Evolutionary conservation across 2,797 vertebrate species (phyloP).

Genomic region (Lophotriccus pileatus): DNA sequence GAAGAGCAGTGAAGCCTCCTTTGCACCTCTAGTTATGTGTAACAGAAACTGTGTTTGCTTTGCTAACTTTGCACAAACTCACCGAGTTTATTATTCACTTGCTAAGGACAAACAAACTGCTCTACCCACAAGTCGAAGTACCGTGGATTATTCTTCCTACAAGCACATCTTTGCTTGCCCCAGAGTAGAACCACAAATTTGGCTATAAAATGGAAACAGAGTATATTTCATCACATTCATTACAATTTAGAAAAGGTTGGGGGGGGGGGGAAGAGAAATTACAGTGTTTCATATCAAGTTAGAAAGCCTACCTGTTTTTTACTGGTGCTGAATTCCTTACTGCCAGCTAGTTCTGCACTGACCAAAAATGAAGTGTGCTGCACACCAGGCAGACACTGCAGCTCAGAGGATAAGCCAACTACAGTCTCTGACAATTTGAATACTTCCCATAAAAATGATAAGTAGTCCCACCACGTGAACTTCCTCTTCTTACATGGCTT

Average conservation of each 20-base stretch:
- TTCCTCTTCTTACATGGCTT: neutral
- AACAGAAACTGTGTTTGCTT: neutral
- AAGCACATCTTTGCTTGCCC: neutral
- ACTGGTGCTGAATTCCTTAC: neutral
- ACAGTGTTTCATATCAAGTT: neutral
- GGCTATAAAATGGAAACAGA: neutral
- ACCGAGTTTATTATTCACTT: neutral
- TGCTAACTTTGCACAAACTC: neutral
- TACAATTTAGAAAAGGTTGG: neutral
- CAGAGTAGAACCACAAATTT: neutral
- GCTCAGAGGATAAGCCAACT: neutral
- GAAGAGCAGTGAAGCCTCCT: neutral
- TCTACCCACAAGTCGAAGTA: neutral
- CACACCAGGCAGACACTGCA: neutral
- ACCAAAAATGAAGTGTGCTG: neutral
- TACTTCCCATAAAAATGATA: neutral
- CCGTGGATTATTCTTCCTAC: neutral
- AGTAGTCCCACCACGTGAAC: neutral
- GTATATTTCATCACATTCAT: neutral
- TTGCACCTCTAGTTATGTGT: neutral
- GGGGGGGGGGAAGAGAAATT: neutral
- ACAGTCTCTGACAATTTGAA: neutral
- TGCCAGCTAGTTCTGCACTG: neutral
- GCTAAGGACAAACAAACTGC: neutral
- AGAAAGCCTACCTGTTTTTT: neutral